Conservation (phyloP, 2,113 vertebrate species). For the Lamprologus tigripictilis region DNA sequence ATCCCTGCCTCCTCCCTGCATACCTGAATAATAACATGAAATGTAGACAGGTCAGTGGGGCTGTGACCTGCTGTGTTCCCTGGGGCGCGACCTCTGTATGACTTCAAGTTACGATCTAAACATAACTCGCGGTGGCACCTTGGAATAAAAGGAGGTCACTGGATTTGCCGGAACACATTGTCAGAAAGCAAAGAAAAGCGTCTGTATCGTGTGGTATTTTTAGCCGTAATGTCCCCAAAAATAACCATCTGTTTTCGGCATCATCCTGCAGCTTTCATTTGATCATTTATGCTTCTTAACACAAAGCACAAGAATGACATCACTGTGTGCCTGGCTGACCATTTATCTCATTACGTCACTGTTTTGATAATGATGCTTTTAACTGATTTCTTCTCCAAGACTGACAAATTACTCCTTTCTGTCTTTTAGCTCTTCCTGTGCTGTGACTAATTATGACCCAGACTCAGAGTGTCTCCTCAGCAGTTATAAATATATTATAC, state of each 20-base stretch:
- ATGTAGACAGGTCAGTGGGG: slow-evolving; percentile 10
- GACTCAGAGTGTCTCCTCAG: background rate
- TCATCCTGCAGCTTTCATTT: background rate
- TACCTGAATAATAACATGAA: slow-evolving; percentile 53
- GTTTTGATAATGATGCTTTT: background rate
- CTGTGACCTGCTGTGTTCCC: slow-evolving; percentile 12
- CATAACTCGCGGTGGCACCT: slow-evolving; percentile 15
- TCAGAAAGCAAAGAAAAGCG: background rate
- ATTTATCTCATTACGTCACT: background rate
- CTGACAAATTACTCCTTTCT: background rate
- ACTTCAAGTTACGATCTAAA: slow-evolving; percentile 35
- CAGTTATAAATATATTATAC: background rate
- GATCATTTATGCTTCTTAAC: background rate
- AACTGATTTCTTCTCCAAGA: background rate
- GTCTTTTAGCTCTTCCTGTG: background rate
- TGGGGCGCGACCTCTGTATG: slow-evolving; percentile 16
- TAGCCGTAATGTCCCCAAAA: background rate
- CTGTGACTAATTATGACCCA: slow-evolving; percentile 10
- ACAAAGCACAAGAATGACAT: background rate
- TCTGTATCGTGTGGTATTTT: slow-evolving; percentile 8
- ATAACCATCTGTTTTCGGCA: slow-evolving; percentile 13
- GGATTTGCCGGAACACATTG: background rate
- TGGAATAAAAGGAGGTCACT: background rate
- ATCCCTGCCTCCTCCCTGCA: slow-evolving; percentile 18
- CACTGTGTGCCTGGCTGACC: background rate